These are phyloP conservation scores for Palythoa heliodiscus DNA, from an alignment of 92 coral and sea anemone genomes.

Conservation along the genomic window DNA sequence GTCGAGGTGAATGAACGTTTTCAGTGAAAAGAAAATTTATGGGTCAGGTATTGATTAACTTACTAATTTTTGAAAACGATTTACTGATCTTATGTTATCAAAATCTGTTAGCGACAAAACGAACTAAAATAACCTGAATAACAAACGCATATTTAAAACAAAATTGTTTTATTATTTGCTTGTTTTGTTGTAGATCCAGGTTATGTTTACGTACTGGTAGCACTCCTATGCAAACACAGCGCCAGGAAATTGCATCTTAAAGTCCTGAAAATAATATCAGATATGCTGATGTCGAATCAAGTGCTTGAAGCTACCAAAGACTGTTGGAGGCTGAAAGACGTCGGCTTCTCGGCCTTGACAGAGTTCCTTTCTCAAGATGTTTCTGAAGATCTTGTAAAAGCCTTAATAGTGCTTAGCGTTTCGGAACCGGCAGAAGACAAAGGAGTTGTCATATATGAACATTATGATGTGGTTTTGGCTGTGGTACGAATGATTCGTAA, in stretches of 20 bases:
- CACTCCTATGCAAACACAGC: conserved; percentile 64
- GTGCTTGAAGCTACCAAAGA: conserved; percentile 78
- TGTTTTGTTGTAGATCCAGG: conserved; percentile 59
- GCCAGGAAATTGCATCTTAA: conserved; percentile 66
- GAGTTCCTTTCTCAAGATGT: conserved; percentile 61
- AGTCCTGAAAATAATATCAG: conserved; percentile 73
- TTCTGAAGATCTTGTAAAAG: conserved; percentile 66
- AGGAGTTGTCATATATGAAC: conserved; percentile 83
- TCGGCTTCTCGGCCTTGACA: conserved; percentile 80
- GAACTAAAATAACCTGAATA: not conserved
- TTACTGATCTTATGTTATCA: too few species aligned
- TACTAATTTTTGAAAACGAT: too few species aligned
- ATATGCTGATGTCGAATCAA: conserved; percentile 64
- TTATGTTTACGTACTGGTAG: conserved; percentile 73
- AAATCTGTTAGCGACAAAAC: too few species aligned
- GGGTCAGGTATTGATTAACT: too few species aligned
- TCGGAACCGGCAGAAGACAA: conserved; percentile 68
- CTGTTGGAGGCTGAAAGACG: conserved; percentile 70
- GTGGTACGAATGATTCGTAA: conserved; percentile 76
- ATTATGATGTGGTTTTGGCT: conserved; percentile 85
- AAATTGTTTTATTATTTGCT: not conserved
- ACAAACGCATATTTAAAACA: not conserved
- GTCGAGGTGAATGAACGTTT: too few species aligned
- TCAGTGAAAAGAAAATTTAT: too few species aligned
- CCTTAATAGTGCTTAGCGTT: conserved; percentile 72